Evolutionary conservation across 1,140 invertebrate genomes (phyloP).

Genomic region (Parasteatoda tepidariorum): DNA sequence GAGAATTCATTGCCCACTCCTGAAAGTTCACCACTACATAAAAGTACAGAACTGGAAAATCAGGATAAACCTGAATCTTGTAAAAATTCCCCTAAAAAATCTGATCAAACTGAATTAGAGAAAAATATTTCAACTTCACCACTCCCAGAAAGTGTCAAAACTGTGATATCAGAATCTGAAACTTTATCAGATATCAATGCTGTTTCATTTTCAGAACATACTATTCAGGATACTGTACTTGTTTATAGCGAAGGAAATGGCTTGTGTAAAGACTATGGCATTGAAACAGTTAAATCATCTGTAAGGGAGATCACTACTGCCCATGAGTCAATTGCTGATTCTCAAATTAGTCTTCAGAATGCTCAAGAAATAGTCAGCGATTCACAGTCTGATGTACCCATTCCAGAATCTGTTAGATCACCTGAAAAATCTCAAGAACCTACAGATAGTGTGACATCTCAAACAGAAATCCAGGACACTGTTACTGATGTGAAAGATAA

Average conservation of each 20-base stretch:
- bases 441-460: not conserved
- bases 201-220: not conserved
- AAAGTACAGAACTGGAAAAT: no score
- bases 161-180: not conserved
- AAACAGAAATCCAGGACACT: not conserved
- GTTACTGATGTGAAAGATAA: not conserved
- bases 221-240: not conserved
- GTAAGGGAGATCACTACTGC: not conserved
- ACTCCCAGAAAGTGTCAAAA: not conserved
- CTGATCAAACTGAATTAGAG: no score
- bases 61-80: no score
- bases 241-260: not conserved
- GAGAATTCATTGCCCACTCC: no score
- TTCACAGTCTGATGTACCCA: not conserved
- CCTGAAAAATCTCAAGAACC: not conserved
- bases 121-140: not conserved
- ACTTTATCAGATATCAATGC: not conserved
- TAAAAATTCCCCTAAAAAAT: no score
- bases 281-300: not conserved
- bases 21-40: not conserved
- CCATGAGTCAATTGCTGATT: not conserved
- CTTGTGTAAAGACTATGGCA: not conserved
- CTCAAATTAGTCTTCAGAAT: not conserved
- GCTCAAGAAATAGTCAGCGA: not conserved
- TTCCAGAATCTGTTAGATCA: no score